phyloP scores from a whole-genome alignment of 2,113 vertebrate genomes.

The Lagopus muta region DNA sequence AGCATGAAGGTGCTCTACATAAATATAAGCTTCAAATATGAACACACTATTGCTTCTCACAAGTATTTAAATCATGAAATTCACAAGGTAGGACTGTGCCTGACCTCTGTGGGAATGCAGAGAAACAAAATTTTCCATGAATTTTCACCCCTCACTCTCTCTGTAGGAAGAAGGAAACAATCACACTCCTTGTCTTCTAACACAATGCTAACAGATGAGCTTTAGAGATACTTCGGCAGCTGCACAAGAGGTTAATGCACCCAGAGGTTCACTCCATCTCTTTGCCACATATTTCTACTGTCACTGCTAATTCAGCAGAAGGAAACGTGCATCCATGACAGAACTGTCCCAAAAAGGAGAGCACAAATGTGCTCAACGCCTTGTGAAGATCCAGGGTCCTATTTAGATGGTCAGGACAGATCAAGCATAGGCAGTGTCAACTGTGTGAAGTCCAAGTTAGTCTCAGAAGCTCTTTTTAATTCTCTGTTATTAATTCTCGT shows the following conservation, averaged over 20 bases:
- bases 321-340: fast-evolving
- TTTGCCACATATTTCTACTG: background rate
- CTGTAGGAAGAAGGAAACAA: background rate
- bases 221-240: background rate
- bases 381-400: background rate
- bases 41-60: background rate
- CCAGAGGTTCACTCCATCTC: background rate
- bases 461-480: background rate
- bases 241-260: background rate
- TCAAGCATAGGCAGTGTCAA: background rate
- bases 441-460: background rate
- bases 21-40: background rate
- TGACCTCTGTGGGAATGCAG: background rate
- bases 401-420: background rate
- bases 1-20: background rate
- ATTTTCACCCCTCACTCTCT: background rate
- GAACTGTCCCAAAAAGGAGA: background rate
- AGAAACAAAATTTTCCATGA: background rate
- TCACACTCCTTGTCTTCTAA: background rate
- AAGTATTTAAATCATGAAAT: background rate
- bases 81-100: background rate
- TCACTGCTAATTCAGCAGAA: background rate
- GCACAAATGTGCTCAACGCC: background rate
- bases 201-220: background rate
- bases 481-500: background rate